Evolutionary conservation across 2,888 invertebrate species (phyloP).

Genomic region (Bhutanitis thaidina): DNA sequence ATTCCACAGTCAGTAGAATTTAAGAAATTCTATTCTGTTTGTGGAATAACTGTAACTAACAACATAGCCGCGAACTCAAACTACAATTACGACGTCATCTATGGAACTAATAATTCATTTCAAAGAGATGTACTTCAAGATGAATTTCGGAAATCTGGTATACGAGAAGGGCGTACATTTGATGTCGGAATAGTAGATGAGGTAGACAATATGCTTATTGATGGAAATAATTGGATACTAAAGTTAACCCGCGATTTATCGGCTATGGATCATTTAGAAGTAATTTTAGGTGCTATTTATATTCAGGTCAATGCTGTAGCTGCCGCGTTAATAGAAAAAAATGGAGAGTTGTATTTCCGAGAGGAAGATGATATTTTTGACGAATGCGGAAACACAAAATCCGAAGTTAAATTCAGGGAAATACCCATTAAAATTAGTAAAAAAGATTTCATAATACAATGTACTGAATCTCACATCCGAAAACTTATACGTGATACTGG

Average conservation of each 20-base stretch:
- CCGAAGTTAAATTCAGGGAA: conserved; percentile 8
- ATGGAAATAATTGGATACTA: conserved; percentile 23
- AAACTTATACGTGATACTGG: conserved; percentile 19
- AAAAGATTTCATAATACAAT: conserved; percentile 19
- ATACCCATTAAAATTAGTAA: conserved; percentile 14
- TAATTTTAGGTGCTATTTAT: conserved; percentile 21
- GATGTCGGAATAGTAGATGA: conserved; percentile 23
- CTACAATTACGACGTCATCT: conserved; percentile 17
- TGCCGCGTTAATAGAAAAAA: conserved; percentile 12
- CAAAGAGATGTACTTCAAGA: conserved; percentile 20
- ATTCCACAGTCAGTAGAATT: conserved; percentile 18
- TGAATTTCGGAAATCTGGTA: conserved; percentile 18
- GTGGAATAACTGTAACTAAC: conserved; percentile 2
- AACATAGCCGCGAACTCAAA: conserved; percentile 6
- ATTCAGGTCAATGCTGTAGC: conserved; percentile 20
- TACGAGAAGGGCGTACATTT: conserved; percentile 17
- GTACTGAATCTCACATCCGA: conserved; percentile 17
- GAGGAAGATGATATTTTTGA: conserved; percentile 11
- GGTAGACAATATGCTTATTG: conserved; percentile 24
- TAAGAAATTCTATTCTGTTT: conserved; percentile 5
- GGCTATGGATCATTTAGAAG: conserved; percentile 23
- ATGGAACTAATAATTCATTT: conserved; percentile 21
- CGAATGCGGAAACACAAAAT: conserved; percentile 15
- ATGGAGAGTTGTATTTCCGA: conserved; percentile 17
- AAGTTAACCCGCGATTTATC: conserved; percentile 17